Conservation (phyloP, 2,888 invertebrate genomes). For the Drosophila neotestacea region DNA sequence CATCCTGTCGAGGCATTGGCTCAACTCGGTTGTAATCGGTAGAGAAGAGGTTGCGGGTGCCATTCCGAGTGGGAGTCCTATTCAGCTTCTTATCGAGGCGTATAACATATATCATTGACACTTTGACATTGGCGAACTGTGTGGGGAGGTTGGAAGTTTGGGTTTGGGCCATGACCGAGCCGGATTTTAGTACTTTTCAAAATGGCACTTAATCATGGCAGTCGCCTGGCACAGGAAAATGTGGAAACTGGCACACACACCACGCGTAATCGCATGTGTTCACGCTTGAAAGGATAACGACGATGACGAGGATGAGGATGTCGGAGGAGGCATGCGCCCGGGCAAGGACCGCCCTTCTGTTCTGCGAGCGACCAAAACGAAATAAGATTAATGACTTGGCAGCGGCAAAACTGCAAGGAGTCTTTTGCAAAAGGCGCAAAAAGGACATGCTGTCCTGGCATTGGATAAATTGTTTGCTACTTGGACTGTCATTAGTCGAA, state of each 20-base stretch:
- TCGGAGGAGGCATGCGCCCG: slow-evolving; percentile 30
- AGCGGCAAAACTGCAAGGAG: slow-evolving; percentile 44
- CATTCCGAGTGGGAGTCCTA: slow-evolving; percentile 7
- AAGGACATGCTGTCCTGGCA: slow-evolving; percentile 65
- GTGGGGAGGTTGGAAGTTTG: slow-evolving; percentile 23
- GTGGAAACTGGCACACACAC: slow-evolving; percentile 83
- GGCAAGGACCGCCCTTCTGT: slow-evolving; percentile 36
- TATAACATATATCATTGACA: slow-evolving; percentile 84
- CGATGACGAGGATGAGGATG: slow-evolving; percentile 20
- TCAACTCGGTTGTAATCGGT: background rate
- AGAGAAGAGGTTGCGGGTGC: background rate
- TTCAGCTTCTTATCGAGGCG: slow-evolving; percentile 77
- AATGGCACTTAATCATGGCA: slow-evolving; percentile 85
- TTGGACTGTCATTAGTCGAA: slow-evolving; percentile 84
- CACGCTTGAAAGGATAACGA: slow-evolving; percentile 84
- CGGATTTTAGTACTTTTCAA: slow-evolving; percentile 85
- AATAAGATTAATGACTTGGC: slow-evolving; percentile 84
- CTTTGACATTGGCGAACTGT: slow-evolving; percentile 75
- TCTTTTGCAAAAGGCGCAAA: slow-evolving; percentile 29
- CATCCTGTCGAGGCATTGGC: slow-evolving; percentile 43
- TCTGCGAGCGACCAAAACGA: slow-evolving; percentile 66
- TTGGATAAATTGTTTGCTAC: slow-evolving; percentile 82
- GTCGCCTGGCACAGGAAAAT: slow-evolving; percentile 81
- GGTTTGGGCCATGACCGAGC: slow-evolving; percentile 74
- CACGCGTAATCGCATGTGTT: slow-evolving; percentile 85